Evolutionary conservation across 2,797 vertebrate genomes (phyloP).

Genomic region (Apogon hyalosoma): DNA sequence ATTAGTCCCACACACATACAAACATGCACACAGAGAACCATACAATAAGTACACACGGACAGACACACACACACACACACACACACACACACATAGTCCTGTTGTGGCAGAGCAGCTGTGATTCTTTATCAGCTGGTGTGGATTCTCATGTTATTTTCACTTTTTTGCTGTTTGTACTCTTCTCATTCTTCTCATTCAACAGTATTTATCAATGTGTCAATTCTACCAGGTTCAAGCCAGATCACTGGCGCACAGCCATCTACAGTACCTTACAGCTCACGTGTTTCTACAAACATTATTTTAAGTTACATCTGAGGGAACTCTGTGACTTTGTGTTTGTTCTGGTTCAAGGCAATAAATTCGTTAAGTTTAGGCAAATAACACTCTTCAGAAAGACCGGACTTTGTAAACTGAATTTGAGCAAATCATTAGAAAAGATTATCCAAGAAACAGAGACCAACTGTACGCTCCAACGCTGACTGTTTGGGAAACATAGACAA

Average conservation of each 20-base stretch:
- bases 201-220: constrained; percentile 69
- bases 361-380: constrained; percentile 16
- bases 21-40: constrained; percentile 18
- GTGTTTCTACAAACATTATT: constrained; percentile 71
- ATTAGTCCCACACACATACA: constrained; percentile 38
- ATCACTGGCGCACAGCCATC: constrained; percentile 50
- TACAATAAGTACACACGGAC: not conserved
- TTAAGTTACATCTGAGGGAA: constrained; percentile 53
- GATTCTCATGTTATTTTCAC: constrained; percentile 49
- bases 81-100: constrained; percentile 28
- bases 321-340: constrained; percentile 40
- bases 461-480: constrained; percentile 14
- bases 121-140: constrained; percentile 50
- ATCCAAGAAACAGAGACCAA: not conserved
- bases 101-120: constrained; percentile 53
- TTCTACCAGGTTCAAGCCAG: constrained; percentile 76
- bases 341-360: constrained; percentile 36
- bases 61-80: constrained; percentile 33
- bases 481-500: constrained; percentile 4
- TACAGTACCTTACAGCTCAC: constrained; percentile 7
- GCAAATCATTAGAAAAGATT: constrained; percentile 31
- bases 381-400: constrained; percentile 5
- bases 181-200: constrained; percentile 48
- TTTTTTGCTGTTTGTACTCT: constrained; percentile 46
- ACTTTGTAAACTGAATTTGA: constrained; percentile 3